phyloP scores from a whole-genome alignment of 2,113 vertebrate genomes.

The Saimiri boliviensis region DNA sequence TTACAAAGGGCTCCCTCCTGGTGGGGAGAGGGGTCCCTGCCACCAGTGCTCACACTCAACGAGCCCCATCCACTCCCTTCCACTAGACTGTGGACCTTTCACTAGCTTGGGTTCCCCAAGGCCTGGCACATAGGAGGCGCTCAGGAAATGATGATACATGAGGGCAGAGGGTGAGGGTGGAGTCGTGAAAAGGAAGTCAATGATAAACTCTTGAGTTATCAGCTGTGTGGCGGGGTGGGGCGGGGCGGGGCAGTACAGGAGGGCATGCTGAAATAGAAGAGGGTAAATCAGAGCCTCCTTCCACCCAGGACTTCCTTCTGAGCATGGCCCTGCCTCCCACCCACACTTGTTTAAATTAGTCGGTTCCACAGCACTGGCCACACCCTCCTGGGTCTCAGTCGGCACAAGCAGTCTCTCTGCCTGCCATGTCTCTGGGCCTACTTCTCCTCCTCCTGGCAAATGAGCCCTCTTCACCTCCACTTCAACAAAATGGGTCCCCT shows the following conservation, averaged over 20 bases:
- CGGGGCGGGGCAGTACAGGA: neutral
- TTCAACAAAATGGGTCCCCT: neutral
- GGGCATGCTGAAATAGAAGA: neutral
- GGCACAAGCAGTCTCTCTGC: neutral
- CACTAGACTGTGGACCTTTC: too few species aligned
- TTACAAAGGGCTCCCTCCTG: neutral
- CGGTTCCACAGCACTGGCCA: fast-evolving
- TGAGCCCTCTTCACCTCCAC: neutral
- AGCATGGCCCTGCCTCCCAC: neutral
- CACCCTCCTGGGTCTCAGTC: neutral
- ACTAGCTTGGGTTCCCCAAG: neutral
- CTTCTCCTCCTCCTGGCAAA: neutral
- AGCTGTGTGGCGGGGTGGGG: neutral
- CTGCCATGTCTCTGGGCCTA: too few species aligned
- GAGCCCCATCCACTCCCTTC: neutral
- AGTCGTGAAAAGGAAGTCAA: neutral
- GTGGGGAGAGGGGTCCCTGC: neutral
- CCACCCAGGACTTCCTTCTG: neutral
- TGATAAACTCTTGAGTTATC: too few species aligned
- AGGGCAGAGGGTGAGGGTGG: fast-evolving
- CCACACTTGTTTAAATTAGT: neutral
- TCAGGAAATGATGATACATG: neutral
- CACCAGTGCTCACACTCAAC: fast-evolving
- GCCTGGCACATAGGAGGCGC: neutral
- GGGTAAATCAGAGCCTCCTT: neutral